These are phyloP conservation scores for Scolopax bukidnonensis DNA, from an alignment of 2,797 vertebrate species.

Conservation along the genomic window DNA sequence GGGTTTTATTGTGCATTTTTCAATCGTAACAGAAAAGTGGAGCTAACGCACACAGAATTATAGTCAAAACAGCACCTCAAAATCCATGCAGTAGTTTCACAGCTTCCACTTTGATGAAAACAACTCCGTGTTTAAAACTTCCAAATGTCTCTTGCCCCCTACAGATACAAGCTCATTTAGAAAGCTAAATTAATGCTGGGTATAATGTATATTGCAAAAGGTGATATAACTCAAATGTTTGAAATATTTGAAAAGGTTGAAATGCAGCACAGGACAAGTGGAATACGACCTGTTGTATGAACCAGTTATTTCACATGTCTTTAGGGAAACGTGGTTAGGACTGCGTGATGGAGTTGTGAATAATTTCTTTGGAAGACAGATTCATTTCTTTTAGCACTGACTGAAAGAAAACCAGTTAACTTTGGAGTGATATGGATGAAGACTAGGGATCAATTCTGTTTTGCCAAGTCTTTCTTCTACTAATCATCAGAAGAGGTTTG, in stretches of 20 bases:
- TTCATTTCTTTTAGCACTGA: neutral
- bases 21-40: neutral
- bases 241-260: neutral
- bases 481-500: neutral
- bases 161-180: neutral
- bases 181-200: neutral
- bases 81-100: neutral
- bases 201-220: neutral
- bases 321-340: neutral
- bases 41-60: neutral
- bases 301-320: neutral
- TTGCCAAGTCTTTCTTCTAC: neutral
- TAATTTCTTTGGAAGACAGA: neutral
- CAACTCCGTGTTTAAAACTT: neutral
- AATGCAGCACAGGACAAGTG: neutral
- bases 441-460: neutral
- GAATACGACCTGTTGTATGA: neutral
- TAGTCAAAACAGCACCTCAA: neutral
- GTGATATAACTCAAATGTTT: accelerated
- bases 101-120: neutral
- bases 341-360: neutral
- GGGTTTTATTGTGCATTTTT: neutral
- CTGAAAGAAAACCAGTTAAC: neutral
- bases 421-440: neutral
- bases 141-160: neutral